These are phyloP conservation scores for Syrphus vitripennis DNA, from an alignment of 2,888 invertebrate species.

Conservation along the genomic window DNA sequence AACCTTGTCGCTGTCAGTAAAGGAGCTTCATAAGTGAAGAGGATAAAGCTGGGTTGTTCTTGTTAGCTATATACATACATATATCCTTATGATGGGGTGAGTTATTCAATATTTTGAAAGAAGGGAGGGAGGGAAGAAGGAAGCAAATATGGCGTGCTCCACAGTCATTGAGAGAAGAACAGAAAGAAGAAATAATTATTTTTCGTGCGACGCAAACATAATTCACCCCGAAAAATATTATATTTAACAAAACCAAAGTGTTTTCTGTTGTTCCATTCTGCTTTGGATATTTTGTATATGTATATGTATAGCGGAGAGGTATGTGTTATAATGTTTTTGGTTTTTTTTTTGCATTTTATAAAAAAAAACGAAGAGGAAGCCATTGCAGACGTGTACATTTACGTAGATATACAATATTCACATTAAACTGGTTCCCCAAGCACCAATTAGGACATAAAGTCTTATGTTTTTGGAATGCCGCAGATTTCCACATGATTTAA, in stretches of 20 bases:
- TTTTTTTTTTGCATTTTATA: not conserved
- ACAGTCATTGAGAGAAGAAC: conserved; percentile 37
- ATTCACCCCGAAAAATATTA: conserved; percentile 74
- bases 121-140: not conserved
- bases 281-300: not conserved
- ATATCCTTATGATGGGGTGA: not conserved
- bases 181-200: conserved; percentile 77
- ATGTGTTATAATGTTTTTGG: not conserved
- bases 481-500: not conserved
- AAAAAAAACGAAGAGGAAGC: not conserved
- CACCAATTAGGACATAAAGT: conserved; percentile 47
- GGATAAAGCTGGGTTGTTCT: not conserved
- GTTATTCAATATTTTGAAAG: not conserved
- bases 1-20: conserved; percentile 63
- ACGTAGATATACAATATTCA: not conserved
- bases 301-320: not conserved
- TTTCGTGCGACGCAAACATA: conserved; percentile 78
- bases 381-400: not conserved
- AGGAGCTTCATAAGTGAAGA: conserved; percentile 40
- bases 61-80: not conserved
- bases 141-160: conserved; percentile 56
- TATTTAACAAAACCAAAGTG: conserved; percentile 50
- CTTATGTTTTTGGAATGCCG: not conserved
- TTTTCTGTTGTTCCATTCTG: conserved; percentile 47
- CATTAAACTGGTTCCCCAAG: conserved; percentile 33